phyloP scores from a whole-genome alignment of 2,888 invertebrate species.

The Strigamia transsilvanica region DNA sequence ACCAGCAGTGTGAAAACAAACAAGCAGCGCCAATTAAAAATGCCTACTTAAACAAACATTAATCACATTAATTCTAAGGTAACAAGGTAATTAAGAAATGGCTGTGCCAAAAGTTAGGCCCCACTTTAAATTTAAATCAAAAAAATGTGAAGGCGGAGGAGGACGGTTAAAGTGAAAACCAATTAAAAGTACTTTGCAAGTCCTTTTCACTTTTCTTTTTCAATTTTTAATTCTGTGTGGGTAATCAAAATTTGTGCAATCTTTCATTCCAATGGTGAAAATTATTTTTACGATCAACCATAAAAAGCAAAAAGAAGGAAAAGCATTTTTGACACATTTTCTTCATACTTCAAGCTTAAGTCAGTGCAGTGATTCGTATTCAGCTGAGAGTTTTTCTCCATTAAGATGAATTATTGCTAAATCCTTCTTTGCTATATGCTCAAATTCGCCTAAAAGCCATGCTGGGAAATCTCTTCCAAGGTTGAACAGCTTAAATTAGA shows the following conservation, averaged over 20 bases:
- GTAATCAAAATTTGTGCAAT: slow-evolving; percentile 10
- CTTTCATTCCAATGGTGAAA: slow-evolving; percentile 21
- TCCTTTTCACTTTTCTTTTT: background rate
- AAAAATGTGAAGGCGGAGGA: too few species aligned
- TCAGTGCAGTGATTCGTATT: slow-evolving; percentile 26
- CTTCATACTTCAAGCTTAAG: slow-evolving; percentile 30
- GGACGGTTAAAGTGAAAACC: too few species aligned
- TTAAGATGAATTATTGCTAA: slow-evolving; percentile 30
- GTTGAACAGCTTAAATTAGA: slow-evolving; percentile 25
- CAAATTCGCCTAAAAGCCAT: slow-evolving; percentile 26
- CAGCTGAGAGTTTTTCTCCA: slow-evolving; percentile 26
- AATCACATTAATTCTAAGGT: too few species aligned
- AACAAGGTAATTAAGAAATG: background rate
- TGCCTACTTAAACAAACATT: too few species aligned
- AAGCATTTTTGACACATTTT: slow-evolving; percentile 30
- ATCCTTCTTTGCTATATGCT: slow-evolving; percentile 26
- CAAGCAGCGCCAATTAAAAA: too few species aligned
- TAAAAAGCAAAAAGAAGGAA: slow-evolving; percentile 16
- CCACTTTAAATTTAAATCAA: too few species aligned
- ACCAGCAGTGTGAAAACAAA: too few species aligned
- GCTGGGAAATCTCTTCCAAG: slow-evolving; percentile 30
- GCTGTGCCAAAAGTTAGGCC: too few species aligned
- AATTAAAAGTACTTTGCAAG: too few species aligned
- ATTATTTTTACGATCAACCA: slow-evolving; percentile 25
- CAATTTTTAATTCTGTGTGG: slow-evolving; percentile 10